A percentile compares a stretch with the other conserved stretches of the same genome.
These are phyloP conservation scores for Acipenser transmontanus DNA, from an alignment of 2,797 vertebrate genomes.

Conservation along the genomic window DNA sequence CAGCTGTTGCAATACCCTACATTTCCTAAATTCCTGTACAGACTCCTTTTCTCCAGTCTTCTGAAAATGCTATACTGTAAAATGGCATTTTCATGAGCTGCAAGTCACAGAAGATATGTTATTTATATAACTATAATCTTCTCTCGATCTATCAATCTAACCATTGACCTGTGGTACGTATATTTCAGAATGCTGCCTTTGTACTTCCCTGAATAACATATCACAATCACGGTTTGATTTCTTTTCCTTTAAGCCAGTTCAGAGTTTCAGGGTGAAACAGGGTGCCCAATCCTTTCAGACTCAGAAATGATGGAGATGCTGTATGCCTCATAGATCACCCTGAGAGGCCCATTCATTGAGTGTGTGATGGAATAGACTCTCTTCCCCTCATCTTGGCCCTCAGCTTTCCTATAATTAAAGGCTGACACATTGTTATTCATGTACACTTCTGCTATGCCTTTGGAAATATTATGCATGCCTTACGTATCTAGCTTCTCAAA, in stretches of 20 bases:
- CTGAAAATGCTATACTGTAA: too few species aligned
- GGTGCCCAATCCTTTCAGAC: conserved; percentile 3
- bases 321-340: conserved; percentile 14
- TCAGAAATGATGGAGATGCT: conserved; percentile 20
- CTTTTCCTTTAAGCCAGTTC: conserved; percentile 11
- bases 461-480: background rate
- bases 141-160: too few species aligned
- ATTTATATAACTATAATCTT: too few species aligned
- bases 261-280: conserved; percentile 10
- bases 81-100: too few species aligned
- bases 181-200: conserved; percentile 1
- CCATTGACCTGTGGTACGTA: background rate
- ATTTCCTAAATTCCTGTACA: too few species aligned
- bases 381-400: conserved; percentile 2
- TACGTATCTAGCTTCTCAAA: background rate
- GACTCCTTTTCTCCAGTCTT: too few species aligned
- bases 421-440: background rate
- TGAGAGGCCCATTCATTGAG: conserved; percentile 11
- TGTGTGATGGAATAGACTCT: conserved; percentile 14
- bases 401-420: background rate
- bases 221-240: background rate
- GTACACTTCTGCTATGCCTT: background rate
- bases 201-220: too few species aligned
- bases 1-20: too few species aligned
- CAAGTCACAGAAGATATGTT: too few species aligned